phyloP scores from a whole-genome alignment of 2,113 vertebrate species.

The Lophura nycthemera region DNA sequence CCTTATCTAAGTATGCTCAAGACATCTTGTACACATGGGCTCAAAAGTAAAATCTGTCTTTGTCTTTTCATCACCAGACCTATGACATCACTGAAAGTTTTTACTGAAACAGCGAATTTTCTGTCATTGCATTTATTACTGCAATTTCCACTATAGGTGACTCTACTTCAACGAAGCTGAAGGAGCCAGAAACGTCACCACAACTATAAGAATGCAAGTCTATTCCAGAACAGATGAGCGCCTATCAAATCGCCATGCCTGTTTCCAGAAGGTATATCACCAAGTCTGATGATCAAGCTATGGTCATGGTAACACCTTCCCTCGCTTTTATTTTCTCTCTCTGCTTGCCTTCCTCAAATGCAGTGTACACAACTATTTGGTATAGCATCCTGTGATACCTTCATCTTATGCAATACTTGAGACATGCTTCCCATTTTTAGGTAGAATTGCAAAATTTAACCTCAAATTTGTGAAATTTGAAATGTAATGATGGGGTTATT shows the following conservation, averaged over 20 bases:
- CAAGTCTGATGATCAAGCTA: background rate
- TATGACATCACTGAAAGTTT: background rate
- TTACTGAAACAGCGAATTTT: background rate
- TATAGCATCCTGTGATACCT: background rate
- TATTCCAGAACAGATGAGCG: background rate
- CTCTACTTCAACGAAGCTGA: constrained; percentile 55
- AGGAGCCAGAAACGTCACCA: constrained; percentile 18
- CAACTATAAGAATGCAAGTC: constrained; percentile 49
- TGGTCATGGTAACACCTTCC: background rate
- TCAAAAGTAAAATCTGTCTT: background rate
- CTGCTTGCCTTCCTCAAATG: background rate
- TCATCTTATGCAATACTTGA: background rate
- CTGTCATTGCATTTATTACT: background rate
- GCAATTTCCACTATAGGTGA: constrained; percentile 21
- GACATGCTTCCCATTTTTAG: background rate
- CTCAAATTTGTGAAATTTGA: background rate
- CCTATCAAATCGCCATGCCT: background rate
- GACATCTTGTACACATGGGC: background rate
- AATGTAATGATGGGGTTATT: background rate
- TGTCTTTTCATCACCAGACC: background rate
- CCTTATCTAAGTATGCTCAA: background rate
- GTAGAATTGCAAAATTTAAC: constrained; percentile 17
- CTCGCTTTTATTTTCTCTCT: background rate
- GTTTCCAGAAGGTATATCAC: constrained; percentile 56
- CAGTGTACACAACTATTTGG: background rate